A percentile compares a stretch with the other conserved stretches of the same genome.
Evolutionary conservation across 2,797 vertebrate species (phyloP).

Genomic region (Anniella stebbinsi): DNA sequence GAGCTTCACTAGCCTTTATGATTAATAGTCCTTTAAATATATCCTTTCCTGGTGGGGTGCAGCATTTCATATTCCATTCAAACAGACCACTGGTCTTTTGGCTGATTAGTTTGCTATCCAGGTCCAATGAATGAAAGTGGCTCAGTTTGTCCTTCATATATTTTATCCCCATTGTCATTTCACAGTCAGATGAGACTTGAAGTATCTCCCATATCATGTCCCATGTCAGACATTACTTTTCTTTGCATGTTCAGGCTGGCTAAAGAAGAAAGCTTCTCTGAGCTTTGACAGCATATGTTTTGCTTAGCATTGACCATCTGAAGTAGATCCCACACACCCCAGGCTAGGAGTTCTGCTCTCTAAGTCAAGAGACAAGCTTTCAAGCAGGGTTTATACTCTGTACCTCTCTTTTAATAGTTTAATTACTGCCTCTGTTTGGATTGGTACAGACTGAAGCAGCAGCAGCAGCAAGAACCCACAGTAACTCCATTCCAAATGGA

Average conservation of each 20-base stretch:
- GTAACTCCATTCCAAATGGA: not conserved
- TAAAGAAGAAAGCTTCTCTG: not conserved
- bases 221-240: not conserved
- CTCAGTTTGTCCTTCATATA: not conserved
- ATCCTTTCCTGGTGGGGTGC: slow-evolving; percentile 1
- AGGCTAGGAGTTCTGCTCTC: not conserved
- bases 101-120: not conserved
- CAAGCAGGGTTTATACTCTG: not conserved
- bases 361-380: not conserved
- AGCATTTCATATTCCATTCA: slow-evolving; percentile 4
- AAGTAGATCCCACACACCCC: not conserved
- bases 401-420: not conserved
- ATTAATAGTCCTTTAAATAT: slow-evolving; percentile 15
- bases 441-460: not conserved
- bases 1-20: slow-evolving; percentile 25
- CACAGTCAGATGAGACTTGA: not conserved
- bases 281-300: not conserved
- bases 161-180: not conserved
- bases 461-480: not conserved
- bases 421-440: not conserved
- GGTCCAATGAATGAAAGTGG: not conserved
- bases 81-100: slow-evolving; percentile 13
- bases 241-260: not conserved
- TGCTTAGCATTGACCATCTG: not conserved
- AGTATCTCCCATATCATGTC: not conserved